A percentile compares a stretch with the other conserved stretches of the same genome.
phyloP scores from a whole-genome alignment of 2,113 vertebrate genomes.

The Hystrix cristata region DNA sequence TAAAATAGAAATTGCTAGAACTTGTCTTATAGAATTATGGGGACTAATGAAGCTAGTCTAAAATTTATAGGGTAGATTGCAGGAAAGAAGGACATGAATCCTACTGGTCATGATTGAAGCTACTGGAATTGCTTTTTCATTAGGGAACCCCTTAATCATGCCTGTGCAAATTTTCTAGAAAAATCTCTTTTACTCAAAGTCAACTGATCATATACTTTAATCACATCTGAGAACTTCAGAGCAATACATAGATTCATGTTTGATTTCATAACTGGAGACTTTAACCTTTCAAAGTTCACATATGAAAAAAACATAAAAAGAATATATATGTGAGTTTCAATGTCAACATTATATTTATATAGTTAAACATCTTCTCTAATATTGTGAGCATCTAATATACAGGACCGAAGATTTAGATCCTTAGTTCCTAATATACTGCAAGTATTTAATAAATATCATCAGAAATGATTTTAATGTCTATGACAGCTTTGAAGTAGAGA shows the following conservation, averaged over 20 bases:
- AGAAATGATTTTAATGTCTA: slow-evolving; percentile 9
- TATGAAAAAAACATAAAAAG: background rate
- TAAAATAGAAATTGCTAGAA: background rate
- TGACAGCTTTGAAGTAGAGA: background rate
- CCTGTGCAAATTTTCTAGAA: background rate
- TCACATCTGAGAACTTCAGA: background rate
- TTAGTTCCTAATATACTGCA: background rate
- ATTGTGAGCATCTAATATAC: background rate
- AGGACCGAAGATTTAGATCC: background rate
- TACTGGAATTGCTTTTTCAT: background rate
- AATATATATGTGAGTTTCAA: background rate
- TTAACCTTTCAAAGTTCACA: background rate
- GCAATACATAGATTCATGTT: background rate
- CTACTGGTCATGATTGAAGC: background rate
- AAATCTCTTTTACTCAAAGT: background rate
- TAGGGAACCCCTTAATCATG: background rate
- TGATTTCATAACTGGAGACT: background rate
- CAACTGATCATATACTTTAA: background rate
- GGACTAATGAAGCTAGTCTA: background rate
- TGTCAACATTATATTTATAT: background rate
- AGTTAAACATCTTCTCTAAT: background rate
- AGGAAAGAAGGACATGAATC: background rate
- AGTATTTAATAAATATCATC: background rate
- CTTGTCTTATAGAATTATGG: background rate
- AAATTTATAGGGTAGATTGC: background rate